Evolutionary conservation across 2,797 vertebrate species (phyloP), one percentile per base, ranked within the genome.

Genomic region (Hafferia zeledoni): DNA sequence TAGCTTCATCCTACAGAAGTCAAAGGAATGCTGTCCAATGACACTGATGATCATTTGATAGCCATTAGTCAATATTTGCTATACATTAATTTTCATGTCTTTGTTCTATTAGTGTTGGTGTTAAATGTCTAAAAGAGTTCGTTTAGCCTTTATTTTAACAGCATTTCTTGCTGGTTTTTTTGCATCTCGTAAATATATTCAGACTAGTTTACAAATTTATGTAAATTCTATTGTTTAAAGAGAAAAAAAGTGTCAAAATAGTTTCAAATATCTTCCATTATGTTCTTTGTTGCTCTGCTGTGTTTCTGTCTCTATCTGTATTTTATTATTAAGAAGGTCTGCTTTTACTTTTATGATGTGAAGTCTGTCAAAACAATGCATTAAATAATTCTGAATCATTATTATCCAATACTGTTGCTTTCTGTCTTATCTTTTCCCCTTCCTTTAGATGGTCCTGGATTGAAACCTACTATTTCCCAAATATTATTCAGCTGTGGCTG

Each of bases 351-450:
- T 96, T 96, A 78, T 95, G 89, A 97, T 79, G 81, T 97, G 96
- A 97, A 97, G 70, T 93, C 96, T 98, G 97, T 98, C 97, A 98
- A 97, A 98, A 98, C 95, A 98, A 94, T 97, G 95, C 96, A 97
- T 97, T 98, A 97, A 98, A 96, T 95, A 94, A 96, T 97, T 97
- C 89, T 85, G 86, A 95, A 90, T 97, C 91, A 90, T 94, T 90
- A 92, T 95, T 92, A 98, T 96, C 80, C 69, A 95, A 49, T 95
- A 90, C 65, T 90, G 61, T 77, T 97, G 28, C 83, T 77, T 96
- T 1, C 41, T 63, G 82, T 14, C 56, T 87, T 90, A 37, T 33
- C 57, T 76, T 84, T 65, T 11, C 37, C 11, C 59, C 49, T 65
- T 94, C 23, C 27, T 37, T 88, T 82, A 86, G 61, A 89, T 89